Evolutionary conservation across 2,797 vertebrate genomes (phyloP).

Genomic region (Rhodeus uyekii): DNA sequence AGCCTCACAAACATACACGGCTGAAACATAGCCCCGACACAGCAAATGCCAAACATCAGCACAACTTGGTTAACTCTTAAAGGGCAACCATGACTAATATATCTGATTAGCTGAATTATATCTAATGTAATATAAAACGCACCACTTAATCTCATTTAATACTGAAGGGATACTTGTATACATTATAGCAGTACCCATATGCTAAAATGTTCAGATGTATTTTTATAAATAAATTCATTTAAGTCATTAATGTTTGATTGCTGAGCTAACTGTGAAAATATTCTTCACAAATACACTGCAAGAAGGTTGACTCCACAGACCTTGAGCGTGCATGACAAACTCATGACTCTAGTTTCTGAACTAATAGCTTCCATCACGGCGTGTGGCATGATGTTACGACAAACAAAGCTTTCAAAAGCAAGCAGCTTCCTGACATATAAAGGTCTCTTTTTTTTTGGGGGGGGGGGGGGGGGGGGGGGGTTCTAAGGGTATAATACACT

Average conservation of each 20-base stretch:
- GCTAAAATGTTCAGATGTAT: slow-evolving; percentile 9
- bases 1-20: neutral
- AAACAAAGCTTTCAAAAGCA: slow-evolving; percentile 21
- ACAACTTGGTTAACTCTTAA: slow-evolving; percentile 4
- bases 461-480: rapidly evolving
- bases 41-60: neutral
- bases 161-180: slow-evolving; percentile 1
- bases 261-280: neutral
- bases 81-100: neutral
- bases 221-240: slow-evolving; percentile 42
- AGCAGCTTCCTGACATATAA: neutral
- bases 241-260: slow-evolving; percentile 7
- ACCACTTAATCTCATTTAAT: neutral
- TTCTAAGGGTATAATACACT: neutral
- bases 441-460: neutral
- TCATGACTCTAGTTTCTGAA: slow-evolving; percentile 38
- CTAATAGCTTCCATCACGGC: slow-evolving; percentile 37
- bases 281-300: neutral
- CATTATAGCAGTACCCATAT: neutral
- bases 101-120: slow-evolving; percentile 16
- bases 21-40: neutral
- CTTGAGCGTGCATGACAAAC: slow-evolving; percentile 37
- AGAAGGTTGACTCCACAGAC: neutral
- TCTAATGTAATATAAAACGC: slow-evolving; percentile 13
- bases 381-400: neutral